Base-by-base conservation (phyloP, 2,113 vertebrate genomes). In the Procapra przewalskii region DNA sequence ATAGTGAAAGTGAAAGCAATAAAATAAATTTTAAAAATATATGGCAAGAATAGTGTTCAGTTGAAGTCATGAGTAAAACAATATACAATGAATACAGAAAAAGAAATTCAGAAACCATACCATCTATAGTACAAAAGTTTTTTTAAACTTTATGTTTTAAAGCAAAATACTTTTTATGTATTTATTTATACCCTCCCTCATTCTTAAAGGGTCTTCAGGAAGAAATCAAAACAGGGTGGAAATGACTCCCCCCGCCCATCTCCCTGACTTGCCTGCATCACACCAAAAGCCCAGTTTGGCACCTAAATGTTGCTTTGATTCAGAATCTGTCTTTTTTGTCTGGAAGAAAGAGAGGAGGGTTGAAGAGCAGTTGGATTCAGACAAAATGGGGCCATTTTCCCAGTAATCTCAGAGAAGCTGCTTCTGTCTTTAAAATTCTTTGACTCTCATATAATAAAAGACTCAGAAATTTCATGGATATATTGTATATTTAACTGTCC, bases 251-350 rank as follows among this genome's bases (percentile, higher is more conserved):
- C 2, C 1, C 3, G 10, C 50, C 77, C 15, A 2, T 2, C 3
- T 82, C 23, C 10, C 1, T 27, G 8, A 16, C 1, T 10, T 6
- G 3, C 29, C 2, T 2, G 27, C 13, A 8, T 1, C 0, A 0
- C 0, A 1, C 27, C 11, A 6, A 25, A 40, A 5, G 10, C 45
- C 25, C 50, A 0, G 0, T 33, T 0, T 6, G 7, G 29, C 15
- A 54, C 8, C 16, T 17, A 21, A 15, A 9, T 19, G 12, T 29
- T 19, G 8, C 27, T 36, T 31, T 1, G 6, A 9, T 57, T 52
- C n/a, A n/a, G 54, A 57, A 33, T 23, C 48, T 17, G 13, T 31
- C 1, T 1, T 12, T 62, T 60, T 50, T n/a, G n/a, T 59, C 55
- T 40, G 14, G 55, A 45, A 60, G 81, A 64, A 50, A 62, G 48